Percentiles rank a stretch among this genome's conserved stretches.
Evolutionary conservation across 2,113 vertebrate species (phyloP).

Genomic region (Verasper variegatus): DNA sequence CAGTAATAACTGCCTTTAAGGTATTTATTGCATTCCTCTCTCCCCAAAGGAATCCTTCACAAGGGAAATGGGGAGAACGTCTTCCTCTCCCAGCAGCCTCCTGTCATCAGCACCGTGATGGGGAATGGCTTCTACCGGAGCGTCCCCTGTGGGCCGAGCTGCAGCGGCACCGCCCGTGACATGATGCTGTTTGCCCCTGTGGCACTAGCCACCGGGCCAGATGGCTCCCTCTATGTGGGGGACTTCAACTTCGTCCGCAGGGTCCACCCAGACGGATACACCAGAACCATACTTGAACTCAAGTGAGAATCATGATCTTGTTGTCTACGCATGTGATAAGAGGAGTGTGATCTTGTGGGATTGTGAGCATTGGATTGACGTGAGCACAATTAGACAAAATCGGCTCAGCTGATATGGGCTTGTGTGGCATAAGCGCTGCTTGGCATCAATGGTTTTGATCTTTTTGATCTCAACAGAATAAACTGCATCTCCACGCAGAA

Average conservation of each 20-base stretch:
- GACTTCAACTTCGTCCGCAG: slow-evolving; percentile 97
- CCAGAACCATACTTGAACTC: slow-evolving; percentile 92
- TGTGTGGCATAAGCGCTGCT: slow-evolving; percentile 44
- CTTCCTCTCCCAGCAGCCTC: slow-evolving; percentile 96
- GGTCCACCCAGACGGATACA: slow-evolving; percentile 92
- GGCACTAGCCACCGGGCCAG: slow-evolving; percentile 91
- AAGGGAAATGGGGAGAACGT: slow-evolving; percentile 98
- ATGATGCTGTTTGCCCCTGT: slow-evolving; percentile 97
- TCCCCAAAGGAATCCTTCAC: slow-evolving; percentile 91
- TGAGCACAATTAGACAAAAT: slow-evolving; percentile 49
- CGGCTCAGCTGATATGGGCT: slow-evolving; percentile 43
- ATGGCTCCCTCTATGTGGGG: slow-evolving; percentile 94
- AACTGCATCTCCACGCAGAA: slow-evolving; percentile 44
- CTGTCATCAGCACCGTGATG: slow-evolving; percentile 94
- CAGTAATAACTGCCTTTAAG: slow-evolving; percentile 1
- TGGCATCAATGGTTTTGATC: slow-evolving; percentile 46
- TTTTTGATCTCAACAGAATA: slow-evolving; percentile 58
- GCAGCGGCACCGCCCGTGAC: slow-evolving; percentile 88
- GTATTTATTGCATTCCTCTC: slow-evolving; percentile 21
- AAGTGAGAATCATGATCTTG: slow-evolving; percentile 82
- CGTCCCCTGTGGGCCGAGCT: slow-evolving; percentile 84
- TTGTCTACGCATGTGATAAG: neutral
- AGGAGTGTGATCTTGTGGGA: slow-evolving; percentile 11
- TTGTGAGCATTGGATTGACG: slow-evolving; percentile 29
- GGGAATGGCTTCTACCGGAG: slow-evolving; percentile 94